A percentile compares a stretch with the other conserved stretches of the same genome.
Evolutionary conservation across 2,113 vertebrate genomes (phyloP).

Genomic region (Grantiella picta): DNA sequence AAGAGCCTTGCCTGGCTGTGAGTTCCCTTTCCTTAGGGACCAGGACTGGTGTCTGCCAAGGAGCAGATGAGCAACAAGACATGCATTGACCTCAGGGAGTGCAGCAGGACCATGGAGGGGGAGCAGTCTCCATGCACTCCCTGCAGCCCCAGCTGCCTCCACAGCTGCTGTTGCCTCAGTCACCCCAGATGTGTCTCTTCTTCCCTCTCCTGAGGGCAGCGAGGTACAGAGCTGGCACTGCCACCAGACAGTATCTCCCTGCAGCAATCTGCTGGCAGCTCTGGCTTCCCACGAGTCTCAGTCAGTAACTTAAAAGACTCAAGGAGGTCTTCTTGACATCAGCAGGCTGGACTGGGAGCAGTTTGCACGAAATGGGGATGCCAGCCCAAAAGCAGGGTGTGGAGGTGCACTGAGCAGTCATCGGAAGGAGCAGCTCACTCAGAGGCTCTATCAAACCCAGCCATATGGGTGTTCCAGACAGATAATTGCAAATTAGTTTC

Average conservation of each 20-base stretch:
- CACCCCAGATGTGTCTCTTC: not conserved
- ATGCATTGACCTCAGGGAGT: not conserved
- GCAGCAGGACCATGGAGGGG: not conserved
- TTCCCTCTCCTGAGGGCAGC: rapidly evolving
- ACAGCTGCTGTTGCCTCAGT: not conserved
- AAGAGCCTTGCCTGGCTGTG: not conserved
- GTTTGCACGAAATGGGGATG: not conserved
- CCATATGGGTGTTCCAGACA: not conserved
- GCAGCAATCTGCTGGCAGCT: not conserved
- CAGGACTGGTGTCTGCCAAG: not conserved
- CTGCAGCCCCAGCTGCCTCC: not conserved
- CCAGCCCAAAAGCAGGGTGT: not conserved
- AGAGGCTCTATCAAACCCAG: not conserved
- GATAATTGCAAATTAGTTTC: not conserved
- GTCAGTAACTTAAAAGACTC: not conserved
- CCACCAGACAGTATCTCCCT: not conserved
- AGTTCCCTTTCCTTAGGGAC: not conserved
- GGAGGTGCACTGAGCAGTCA: not conserved
- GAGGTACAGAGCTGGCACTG: not conserved
- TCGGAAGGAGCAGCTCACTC: rapidly evolving
- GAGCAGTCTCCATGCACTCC: not conserved
- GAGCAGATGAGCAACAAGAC: not conserved
- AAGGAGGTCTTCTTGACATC: not conserved
- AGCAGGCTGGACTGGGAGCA: not conserved
- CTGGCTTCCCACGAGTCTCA: not conserved